Conservation (phyloP, 1,140 invertebrate genomes). For the Camponotus vicinus region DNA sequence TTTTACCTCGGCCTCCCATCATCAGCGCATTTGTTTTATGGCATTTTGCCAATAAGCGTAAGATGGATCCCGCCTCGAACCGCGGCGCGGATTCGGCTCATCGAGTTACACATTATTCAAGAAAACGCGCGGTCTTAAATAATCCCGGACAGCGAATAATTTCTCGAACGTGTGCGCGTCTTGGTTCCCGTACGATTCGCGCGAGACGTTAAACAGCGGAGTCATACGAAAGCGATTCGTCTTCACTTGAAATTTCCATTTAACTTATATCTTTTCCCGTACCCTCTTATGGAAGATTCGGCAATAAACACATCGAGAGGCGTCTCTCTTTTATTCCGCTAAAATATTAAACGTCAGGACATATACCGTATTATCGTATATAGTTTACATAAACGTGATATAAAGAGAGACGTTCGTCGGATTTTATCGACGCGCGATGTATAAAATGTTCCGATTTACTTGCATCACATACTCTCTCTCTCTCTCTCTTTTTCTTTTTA, state of each 20-base stretch:
- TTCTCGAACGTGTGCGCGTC: slow-evolving; percentile 6
- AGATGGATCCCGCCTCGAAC: slow-evolving; percentile 54
- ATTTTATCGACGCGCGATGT: slow-evolving; percentile 43
- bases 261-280: slow-evolving; percentile 28
- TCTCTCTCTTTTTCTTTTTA: too few species aligned
- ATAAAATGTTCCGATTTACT: neutral
- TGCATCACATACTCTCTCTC: neutral
- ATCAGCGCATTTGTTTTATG: slow-evolving; percentile 45
- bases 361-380: slow-evolving; percentile 23
- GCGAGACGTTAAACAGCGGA: neutral
- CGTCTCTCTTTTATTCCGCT: slow-evolving; percentile 2
- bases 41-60: slow-evolving; percentile 56
- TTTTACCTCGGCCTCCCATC: slow-evolving; percentile 24
- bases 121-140: slow-evolving; percentile 54
- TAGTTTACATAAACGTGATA: slow-evolving; percentile 39
- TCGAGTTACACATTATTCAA: slow-evolving; percentile 62
- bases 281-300: slow-evolving; percentile 1
- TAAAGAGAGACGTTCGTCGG: slow-evolving; percentile 28
- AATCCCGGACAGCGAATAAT: slow-evolving; percentile 45
- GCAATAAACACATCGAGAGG: slow-evolving; percentile 32
- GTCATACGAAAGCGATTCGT: slow-evolving; percentile 48
- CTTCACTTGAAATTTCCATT: slow-evolving; percentile 34
- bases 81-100: slow-evolving; percentile 55
- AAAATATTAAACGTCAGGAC: slow-evolving; percentile 45
- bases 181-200: neutral